These are phyloP conservation scores for Chlorodrepanis virens DNA, from an alignment of 2,113 vertebrate genomes.

Conservation along the genomic window DNA sequence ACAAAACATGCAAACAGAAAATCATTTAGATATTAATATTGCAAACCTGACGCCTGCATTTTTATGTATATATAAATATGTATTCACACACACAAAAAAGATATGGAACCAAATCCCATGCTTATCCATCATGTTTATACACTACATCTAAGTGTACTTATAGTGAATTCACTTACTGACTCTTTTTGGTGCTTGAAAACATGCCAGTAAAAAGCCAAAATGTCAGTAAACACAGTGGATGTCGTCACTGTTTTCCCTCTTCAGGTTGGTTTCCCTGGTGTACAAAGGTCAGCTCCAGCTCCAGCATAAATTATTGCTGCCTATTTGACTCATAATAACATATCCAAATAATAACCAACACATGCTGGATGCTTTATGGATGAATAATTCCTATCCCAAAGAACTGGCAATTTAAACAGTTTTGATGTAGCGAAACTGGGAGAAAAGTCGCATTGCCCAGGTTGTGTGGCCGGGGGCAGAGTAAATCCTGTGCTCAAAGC, in stretches of 20 bases:
- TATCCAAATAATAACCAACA: conserved; percentile 55
- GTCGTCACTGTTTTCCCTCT: conserved; percentile 49
- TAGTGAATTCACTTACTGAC: not conserved
- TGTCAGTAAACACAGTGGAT: conserved; percentile 53
- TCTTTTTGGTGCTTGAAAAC: conserved; percentile 13
- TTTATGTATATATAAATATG: not conserved
- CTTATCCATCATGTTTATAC: not conserved
- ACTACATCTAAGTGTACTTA: not conserved
- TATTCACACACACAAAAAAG: not conserved
- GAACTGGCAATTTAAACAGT: conserved; percentile 7
- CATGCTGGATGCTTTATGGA: conserved; percentile 50
- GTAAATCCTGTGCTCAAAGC: not conserved
- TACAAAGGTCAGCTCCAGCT: conserved; percentile 57
- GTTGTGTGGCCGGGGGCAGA: not conserved
- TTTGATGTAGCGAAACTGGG: not conserved
- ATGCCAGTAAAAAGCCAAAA: conserved; percentile 48
- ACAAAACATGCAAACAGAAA: not conserved
- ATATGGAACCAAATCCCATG: not conserved
- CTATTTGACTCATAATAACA: conserved; percentile 56
- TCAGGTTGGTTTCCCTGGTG: conserved; percentile 63
- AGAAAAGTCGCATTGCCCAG: not conserved
- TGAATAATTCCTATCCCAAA: conserved; percentile 14
- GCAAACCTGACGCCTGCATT: not conserved
- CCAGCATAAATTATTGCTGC: conserved; percentile 57
- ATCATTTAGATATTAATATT: not conserved